phyloP scores from a whole-genome alignment of 2,797 vertebrate genomes.

The Amphiprion clarkii region DNA sequence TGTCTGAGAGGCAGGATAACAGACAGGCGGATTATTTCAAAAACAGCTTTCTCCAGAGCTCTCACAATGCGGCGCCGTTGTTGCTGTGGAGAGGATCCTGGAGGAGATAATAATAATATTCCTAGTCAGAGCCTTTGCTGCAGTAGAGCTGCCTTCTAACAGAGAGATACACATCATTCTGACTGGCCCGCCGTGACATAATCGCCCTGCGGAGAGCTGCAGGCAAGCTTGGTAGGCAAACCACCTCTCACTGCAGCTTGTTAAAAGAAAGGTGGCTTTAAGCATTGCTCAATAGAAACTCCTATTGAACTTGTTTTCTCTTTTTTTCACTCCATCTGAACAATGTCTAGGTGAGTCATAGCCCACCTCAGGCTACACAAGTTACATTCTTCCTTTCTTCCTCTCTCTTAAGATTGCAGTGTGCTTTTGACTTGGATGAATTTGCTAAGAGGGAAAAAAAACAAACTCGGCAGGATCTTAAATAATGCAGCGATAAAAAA shows the following conservation, averaged over 20 bases:
- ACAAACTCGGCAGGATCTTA: slow-evolving; percentile 73
- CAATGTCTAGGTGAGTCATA: slow-evolving; percentile 81
- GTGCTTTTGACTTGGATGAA: slow-evolving; percentile 76
- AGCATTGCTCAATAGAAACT: slow-evolving; percentile 79
- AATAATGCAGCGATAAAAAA: slow-evolving; percentile 79
- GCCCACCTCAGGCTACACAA: slow-evolving; percentile 74
- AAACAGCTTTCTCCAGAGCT: slow-evolving; percentile 75
- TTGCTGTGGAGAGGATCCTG: slow-evolving; percentile 80
- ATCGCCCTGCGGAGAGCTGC: slow-evolving; percentile 83
- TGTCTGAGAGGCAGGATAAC: slow-evolving; percentile 81
- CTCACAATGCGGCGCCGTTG: slow-evolving; percentile 76
- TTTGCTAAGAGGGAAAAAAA: slow-evolving; percentile 71
- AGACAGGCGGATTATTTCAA: slow-evolving; percentile 79
- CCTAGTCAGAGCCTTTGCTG: slow-evolving; percentile 77
- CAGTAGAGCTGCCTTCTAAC: slow-evolving; percentile 77
- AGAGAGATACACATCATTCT: slow-evolving; percentile 82
- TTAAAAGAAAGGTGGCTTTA: slow-evolving; percentile 83
- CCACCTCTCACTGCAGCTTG: slow-evolving; percentile 85
- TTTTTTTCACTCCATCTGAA: slow-evolving; percentile 68
- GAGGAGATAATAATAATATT: slow-evolving; percentile 85
- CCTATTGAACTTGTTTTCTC: slow-evolving; percentile 76
- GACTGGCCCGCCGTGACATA: slow-evolving; percentile 83
- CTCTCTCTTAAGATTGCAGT: slow-evolving; percentile 68
- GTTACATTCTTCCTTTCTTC: slow-evolving; percentile 72
- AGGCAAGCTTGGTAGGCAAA: slow-evolving; percentile 82